A percentile compares a stretch with the other conserved stretches of the same genome.
Evolutionary conservation across 2,113 vertebrate genomes (phyloP).

Genomic region (Ptilorrhoa leucosticta): DNA sequence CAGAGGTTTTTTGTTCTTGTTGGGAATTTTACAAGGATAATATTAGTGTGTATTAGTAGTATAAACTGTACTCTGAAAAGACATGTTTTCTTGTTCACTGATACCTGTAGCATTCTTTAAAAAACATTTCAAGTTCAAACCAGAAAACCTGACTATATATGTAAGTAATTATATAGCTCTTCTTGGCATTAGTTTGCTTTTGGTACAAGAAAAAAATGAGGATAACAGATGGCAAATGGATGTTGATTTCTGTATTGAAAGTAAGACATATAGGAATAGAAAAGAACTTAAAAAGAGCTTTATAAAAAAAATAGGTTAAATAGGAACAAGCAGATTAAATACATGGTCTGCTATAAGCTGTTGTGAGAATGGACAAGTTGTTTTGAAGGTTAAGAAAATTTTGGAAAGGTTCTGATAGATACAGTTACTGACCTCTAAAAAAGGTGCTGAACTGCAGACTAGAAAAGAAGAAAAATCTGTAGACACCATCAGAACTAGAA

Average conservation of each 20-base stretch:
- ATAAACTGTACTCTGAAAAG: neutral
- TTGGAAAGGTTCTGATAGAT: neutral
- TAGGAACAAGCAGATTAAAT: neutral
- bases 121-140: neutral
- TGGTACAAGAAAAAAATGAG: neutral
- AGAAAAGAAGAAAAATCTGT: neutral
- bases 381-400: neutral
- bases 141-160: neutral
- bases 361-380: neutral
- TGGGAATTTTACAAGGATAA: neutral
- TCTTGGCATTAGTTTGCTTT: neutral
- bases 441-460: neutral
- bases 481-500: neutral
- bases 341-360: neutral
- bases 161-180: neutral
- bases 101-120: neutral
- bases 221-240: neutral
- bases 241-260: neutral
- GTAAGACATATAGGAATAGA: neutral
- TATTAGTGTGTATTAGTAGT: neutral
- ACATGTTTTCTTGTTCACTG: neutral
- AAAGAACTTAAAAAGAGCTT: neutral
- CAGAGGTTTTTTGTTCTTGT: neutral
- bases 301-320: neutral
- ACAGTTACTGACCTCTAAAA: neutral